Evolutionary conservation across 2,113 vertebrate genomes (phyloP).

Genomic region (Phoxinus phoxinus): DNA sequence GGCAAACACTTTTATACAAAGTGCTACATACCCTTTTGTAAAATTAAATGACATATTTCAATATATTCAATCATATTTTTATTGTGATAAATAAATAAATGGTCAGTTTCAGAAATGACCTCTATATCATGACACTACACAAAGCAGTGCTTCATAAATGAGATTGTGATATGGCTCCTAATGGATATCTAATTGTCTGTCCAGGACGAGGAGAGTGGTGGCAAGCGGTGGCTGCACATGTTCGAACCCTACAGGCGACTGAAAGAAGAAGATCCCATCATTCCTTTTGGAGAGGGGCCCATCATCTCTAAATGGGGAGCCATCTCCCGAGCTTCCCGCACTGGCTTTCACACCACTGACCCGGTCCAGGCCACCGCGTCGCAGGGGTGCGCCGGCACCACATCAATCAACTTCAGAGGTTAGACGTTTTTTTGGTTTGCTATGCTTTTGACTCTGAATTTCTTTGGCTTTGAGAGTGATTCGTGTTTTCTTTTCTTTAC

Average conservation of each 20-base stretch:
- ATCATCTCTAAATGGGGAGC: constrained; percentile 99
- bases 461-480: not conserved
- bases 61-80: too few species aligned
- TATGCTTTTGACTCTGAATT: not conserved
- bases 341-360: constrained; percentile 91
- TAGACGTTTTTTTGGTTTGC: not conserved
- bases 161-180: not conserved
- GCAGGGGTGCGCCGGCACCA: constrained; percentile 87
- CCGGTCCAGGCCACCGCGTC: constrained; percentile 94
- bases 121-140: not conserved
- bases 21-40: not conserved
- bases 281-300: constrained; percentile 93
- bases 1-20: too few species aligned
- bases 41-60: not conserved
- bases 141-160: not conserved
- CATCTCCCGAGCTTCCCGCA: constrained; percentile 93
- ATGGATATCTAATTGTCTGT: not conserved
- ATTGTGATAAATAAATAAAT: not conserved
- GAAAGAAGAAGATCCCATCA: constrained; percentile 96
- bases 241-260: constrained; percentile 87
- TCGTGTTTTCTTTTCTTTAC: constrained; percentile 27
- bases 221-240: constrained; percentile 86
- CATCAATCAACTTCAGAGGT: constrained; percentile 94
- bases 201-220: constrained; percentile 84
- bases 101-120: too few species aligned